These are phyloP conservation scores for Cynocephalus volans DNA, from an alignment of 2,113 vertebrate species.

Conservation along the genomic window DNA sequence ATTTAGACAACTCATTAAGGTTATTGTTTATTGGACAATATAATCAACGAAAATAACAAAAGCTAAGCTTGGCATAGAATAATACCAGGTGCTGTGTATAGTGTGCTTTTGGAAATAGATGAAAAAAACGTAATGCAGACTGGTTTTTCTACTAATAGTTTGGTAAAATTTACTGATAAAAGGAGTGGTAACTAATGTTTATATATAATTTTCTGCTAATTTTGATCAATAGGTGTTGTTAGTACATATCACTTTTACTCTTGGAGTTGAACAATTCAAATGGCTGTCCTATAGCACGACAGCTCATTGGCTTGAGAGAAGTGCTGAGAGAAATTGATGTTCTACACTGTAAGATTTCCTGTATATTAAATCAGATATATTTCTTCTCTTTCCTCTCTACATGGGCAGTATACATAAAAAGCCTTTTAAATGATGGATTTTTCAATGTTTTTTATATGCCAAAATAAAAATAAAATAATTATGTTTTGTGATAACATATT, in stretches of 20 bases:
- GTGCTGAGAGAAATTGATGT: background rate
- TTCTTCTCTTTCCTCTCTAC: background rate
- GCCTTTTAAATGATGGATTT: background rate
- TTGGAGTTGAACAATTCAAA: background rate
- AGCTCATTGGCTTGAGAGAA: background rate
- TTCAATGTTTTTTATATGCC: background rate
- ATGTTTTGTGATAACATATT: background rate
- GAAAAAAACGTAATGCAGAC: background rate
- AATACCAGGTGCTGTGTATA: background rate
- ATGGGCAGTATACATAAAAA: background rate
- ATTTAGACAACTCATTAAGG: background rate
- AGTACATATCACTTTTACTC: background rate
- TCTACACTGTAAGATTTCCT: background rate
- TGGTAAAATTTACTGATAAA: background rate
- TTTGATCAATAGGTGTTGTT: background rate
- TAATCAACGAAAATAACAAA: background rate
- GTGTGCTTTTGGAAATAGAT: background rate
- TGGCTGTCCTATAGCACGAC: background rate
- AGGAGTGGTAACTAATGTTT: background rate
- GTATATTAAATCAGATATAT: background rate
- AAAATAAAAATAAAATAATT: constrained; percentile 38
- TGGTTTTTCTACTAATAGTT: background rate
- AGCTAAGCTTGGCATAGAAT: background rate
- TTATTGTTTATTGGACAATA: background rate
- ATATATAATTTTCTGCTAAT: background rate